phyloP scores from a whole-genome alignment of 2,113 vertebrate species.

The Crypturellus undulatus region DNA sequence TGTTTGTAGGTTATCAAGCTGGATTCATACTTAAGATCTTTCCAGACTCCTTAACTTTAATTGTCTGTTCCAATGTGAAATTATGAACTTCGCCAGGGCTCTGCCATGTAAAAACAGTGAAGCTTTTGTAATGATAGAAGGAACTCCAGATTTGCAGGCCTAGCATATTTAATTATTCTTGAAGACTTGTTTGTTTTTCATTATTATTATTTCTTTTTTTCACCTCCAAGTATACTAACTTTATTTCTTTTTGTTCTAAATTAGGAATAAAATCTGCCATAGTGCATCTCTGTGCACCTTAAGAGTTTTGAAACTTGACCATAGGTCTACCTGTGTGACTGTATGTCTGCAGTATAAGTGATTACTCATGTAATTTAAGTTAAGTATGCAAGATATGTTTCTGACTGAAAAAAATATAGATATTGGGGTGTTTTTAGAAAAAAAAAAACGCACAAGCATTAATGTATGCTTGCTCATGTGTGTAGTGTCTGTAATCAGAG shows the following conservation, averaged over 20 bases:
- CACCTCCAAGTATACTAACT: not conserved
- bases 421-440: not conserved
- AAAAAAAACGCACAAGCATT: not conserved
- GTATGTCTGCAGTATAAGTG: not conserved
- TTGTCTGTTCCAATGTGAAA: not conserved
- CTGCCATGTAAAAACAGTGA: not conserved
- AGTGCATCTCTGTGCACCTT: not conserved
- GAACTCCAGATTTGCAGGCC: not conserved
- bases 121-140: slow-evolving; percentile 26
- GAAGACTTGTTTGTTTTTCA: not conserved
- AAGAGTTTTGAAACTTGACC: slow-evolving; percentile 2
- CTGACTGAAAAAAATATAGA: not conserved
- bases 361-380: slow-evolving; percentile 24
- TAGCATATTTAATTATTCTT: not conserved
- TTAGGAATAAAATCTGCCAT: not conserved
- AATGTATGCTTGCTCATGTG: not conserved
- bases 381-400: not conserved
- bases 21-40: not conserved
- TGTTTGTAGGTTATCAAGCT: not conserved
- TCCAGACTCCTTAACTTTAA: not conserved
- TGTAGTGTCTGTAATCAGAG: not conserved
- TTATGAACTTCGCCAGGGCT: not conserved
- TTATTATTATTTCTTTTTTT: not conserved
- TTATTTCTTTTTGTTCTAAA: slow-evolving; percentile 8
- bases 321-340: not conserved